Percentiles rank a stretch among this genome's conserved stretches.
Evolutionary conservation across 2,888 invertebrate genomes (phyloP).

Genomic region (Tuberolachnus salignus): DNA sequence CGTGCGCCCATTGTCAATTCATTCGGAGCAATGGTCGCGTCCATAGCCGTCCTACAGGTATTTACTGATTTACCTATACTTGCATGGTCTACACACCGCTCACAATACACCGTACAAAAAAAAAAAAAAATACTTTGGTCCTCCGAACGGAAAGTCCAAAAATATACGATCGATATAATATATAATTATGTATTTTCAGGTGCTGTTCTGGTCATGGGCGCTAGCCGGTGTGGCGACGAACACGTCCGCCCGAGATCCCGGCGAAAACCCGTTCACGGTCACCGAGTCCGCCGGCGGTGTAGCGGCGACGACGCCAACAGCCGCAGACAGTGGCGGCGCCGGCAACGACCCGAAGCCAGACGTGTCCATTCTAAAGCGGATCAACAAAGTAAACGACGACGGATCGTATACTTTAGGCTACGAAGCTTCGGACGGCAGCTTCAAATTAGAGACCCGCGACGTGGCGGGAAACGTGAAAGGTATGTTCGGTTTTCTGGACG

Average conservation of each 20-base stretch:
- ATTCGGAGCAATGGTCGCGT: conserved; percentile 33
- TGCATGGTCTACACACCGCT: too few species aligned
- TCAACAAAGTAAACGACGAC: conserved; percentile 79
- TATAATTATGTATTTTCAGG: not conserved
- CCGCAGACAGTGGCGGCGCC: not conserved
- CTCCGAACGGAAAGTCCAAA: too few species aligned
- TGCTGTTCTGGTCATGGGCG: not conserved
- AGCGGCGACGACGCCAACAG: not conserved
- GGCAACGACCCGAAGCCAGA: conserved; percentile 60
- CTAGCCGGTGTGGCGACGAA: not conserved
- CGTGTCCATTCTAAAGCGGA: conserved; percentile 80
- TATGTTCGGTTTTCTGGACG: conserved; percentile 81
- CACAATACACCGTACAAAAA: too few species aligned
- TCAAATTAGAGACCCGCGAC: conserved; percentile 83
- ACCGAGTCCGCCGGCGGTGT: not conserved
- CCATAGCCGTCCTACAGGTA: conserved; percentile 10
- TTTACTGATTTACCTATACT: not conserved
- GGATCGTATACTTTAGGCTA: conserved; percentile 85
- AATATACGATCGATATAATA: not conserved
- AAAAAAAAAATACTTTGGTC: too few species aligned
- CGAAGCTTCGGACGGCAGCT: conserved; percentile 83
- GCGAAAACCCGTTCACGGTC: not conserved
- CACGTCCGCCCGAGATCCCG: not conserved
- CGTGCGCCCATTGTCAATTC: conserved; percentile 23
- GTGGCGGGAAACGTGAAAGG: conserved; percentile 81